phyloP scores from a whole-genome alignment of 2,113 vertebrate genomes.

The Scatophagus argus region DNA sequence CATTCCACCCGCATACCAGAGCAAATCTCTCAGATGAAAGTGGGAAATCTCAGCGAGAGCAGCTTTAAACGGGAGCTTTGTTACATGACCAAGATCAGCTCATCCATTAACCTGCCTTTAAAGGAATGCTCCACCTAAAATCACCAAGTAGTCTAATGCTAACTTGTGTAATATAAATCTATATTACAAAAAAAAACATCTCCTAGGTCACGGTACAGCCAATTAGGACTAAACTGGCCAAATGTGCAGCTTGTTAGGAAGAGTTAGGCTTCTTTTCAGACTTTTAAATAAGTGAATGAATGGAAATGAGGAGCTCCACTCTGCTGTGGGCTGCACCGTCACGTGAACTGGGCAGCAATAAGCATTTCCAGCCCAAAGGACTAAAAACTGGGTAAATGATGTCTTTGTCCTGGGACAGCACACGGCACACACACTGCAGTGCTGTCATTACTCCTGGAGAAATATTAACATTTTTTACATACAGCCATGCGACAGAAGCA shows the following conservation, averaged over 20 bases:
- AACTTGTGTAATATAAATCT: no score
- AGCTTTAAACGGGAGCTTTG: not conserved
- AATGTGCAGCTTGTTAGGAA: not conserved
- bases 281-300: not conserved
- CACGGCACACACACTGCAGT: not conserved
- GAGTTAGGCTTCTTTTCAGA: not conserved
- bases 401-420: constrained; percentile 22
- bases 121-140: not conserved
- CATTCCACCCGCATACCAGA: constrained; percentile 21
- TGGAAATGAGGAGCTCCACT: not conserved
- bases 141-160: no score
- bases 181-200: no score
- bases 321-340: not conserved
- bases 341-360: not conserved
- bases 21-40: not conserved
- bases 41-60: not conserved
- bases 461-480: not conserved
- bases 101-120: constrained; percentile 7
- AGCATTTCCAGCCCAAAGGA: not conserved
- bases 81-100: not conserved
- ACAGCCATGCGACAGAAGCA: not conserved
- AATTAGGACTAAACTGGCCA: not conserved
- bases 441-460: not conserved
- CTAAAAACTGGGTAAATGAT: not conserved
- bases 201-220: not conserved